Evolutionary conservation across 2,113 vertebrate genomes (phyloP), one percentile per base, ranked within the genome.

Genomic region (Rafetus swinhoei): DNA sequence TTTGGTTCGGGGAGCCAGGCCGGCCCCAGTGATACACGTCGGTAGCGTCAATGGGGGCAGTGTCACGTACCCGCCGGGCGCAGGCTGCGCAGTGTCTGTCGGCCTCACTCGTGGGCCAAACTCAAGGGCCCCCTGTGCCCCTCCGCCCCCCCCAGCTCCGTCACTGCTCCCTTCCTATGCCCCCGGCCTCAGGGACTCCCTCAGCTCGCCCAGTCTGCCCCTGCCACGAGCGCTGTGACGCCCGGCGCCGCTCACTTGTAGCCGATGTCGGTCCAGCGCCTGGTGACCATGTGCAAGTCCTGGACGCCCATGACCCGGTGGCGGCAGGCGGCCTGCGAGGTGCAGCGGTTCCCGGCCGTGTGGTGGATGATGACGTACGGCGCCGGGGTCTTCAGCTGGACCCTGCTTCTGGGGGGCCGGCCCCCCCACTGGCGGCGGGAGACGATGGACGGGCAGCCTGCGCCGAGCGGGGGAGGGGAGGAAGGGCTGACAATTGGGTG

Each of bases 171-270:
- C n/a, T n/a, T n/a, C n/a, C n/a, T n/a, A 45, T 45, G 39, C 39
- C 39, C 39, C 39, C 39, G 4, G 5, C 39, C 39, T 45, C 39
- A 45, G 39, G 39, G 76, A 24, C 35, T 79, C 10, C 21, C 35
- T 24, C 76, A 50, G 35, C 25, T 39, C 32, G 6, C 6, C 39
- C 39, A 11, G 12, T 25, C 32, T n/a, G 6, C 29, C 62, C 62
- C 7, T 16, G 29, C 62, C 32, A 69, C 15, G 32, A 6, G 16
- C 62, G n/a, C 62, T 69, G 62, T 14, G 21, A 14, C 6, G 14
- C 32, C 29, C 62, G 8, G 9, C 57, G 2, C 14, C 39, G 52
- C 93, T 95, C 87, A 97, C 95, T 96, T 96, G 93, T 94, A 95
- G 3, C 91, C 91, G 54, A 96, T 14, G 3, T 97, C 92, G 1